Evolutionary conservation across 2,888 invertebrate species (phyloP), one percentile per base, ranked within the genome.

Genomic region (Caenorhabditis zanzibari): DNA sequence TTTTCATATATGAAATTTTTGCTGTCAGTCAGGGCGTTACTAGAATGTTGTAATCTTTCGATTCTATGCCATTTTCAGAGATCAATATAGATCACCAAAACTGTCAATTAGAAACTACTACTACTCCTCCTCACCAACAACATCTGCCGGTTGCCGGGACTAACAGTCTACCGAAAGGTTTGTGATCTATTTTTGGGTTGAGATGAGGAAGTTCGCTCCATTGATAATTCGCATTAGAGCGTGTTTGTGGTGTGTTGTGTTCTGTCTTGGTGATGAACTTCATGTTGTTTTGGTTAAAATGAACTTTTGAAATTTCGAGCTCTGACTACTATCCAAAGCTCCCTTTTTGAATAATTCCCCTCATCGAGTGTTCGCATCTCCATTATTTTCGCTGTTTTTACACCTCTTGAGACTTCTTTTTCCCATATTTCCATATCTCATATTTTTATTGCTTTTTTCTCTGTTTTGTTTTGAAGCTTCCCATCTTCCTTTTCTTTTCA

Each of bases 391-490:
- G 38, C 35, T 35, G n/a, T 54, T 44, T 52, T 52, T 38, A 64
- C 68, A 69, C 68, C 81, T 69, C 74, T 74, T 68, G 73, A 72
- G 68, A 49, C 54, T 64, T 35, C 32, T 66, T 44, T 66, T 47
- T 66, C 28, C 41, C 41, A 19, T 22, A 66, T 66, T 47, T 49
- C 22, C 49, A 38, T 38, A 38, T 32, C 14, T 58, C 28, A 64
- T 52, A 32, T 66, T 35, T 61, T 77, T 75, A 66, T 81, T 74
- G 68, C 74, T 49, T 41, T 63, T 61, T 59, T 49, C 68, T 59
- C 24, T 63, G 61, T 66, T 71, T 71, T 79, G 79, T 59, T 75
- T 63, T 68, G 59, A 74, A 59, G 69, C 74, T 61, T 44, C 71
- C 32, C 47, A 22, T 59, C 56, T 52, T 66, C 56, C n/a, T 28